Evolutionary conservation across 2,888 invertebrate genomes (phyloP).

Genomic region (Watsonalla binaria): DNA sequence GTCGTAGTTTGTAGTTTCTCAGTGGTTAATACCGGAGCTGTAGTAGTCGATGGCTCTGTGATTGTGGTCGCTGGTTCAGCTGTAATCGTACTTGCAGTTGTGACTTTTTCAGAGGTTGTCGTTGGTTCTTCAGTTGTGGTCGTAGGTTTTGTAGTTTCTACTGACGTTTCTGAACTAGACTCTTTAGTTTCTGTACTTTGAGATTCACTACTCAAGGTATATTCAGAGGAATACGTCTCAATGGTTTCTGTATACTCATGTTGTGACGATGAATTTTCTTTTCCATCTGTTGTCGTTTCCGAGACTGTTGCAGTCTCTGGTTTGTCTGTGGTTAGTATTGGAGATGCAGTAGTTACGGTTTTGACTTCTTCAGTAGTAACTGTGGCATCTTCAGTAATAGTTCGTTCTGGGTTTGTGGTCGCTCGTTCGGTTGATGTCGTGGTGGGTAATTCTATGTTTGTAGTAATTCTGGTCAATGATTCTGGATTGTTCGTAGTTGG

Average conservation of each 20-base stretch:
- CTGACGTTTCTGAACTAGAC: not conserved
- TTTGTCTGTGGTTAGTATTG: not conserved
- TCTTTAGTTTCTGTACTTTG: not conserved
- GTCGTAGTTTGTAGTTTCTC: not conserved
- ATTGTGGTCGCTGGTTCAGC: too few species aligned
- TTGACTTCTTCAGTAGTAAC: conserved; percentile 1
- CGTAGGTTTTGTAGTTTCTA: too few species aligned
- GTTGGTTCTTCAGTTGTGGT: too few species aligned
- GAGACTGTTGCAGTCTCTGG: not conserved
- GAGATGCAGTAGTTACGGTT: not conserved
- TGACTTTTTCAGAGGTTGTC: too few species aligned
- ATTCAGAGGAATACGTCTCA: not conserved
- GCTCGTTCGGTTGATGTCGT: too few species aligned
- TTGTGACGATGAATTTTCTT: not conserved
- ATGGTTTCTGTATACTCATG: not conserved
- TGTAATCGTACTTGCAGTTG: too few species aligned
- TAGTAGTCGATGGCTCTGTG: too few species aligned
- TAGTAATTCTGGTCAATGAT: too few species aligned
- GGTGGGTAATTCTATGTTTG: too few species aligned
- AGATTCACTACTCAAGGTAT: too few species aligned
- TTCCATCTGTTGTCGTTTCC: not conserved
- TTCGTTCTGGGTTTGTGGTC: not conserved
- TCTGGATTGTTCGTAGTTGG: not conserved
- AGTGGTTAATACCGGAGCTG: not conserved
- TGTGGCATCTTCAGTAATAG: conserved; percentile 5